Evolutionary conservation across 2,888 invertebrate genomes (phyloP).

Genomic region (Entomobrya proxima): DNA sequence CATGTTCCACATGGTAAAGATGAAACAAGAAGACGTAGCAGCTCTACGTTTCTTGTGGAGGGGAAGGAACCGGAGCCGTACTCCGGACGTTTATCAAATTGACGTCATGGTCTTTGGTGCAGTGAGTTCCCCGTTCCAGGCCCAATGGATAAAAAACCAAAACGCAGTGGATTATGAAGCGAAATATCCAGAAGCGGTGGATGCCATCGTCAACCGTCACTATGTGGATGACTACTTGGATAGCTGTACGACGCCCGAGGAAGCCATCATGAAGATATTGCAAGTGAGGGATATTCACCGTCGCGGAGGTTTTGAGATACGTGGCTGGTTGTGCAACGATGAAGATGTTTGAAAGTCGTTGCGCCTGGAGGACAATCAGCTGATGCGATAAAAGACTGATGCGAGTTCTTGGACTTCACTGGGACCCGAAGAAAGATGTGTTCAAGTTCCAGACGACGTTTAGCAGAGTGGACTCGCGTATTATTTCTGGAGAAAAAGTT

Average conservation of each 20-base stretch:
- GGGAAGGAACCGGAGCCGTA: background rate
- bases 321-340: slow-evolving; percentile 31
- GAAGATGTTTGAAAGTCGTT: background rate
- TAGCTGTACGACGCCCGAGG: background rate
- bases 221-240: slow-evolving; percentile 60
- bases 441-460: slow-evolving; percentile 19
- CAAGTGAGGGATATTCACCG: background rate
- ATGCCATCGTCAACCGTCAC: slow-evolving; percentile 17
- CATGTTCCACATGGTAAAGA: slow-evolving; percentile 48
- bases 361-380: background rate
- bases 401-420: slow-evolving; percentile 22
- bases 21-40: slow-evolving; percentile 39
- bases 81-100: slow-evolving; percentile 5
- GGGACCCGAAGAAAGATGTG: background rate
- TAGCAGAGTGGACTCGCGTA: background rate
- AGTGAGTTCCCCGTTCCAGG: slow-evolving; percentile 52
- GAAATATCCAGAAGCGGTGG: slow-evolving; percentile 24
- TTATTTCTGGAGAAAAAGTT: background rate
- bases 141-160: slow-evolving; percentile 42
- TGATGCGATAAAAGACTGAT: no score
- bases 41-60: slow-evolving; percentile 55
- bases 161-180: slow-evolving; percentile 27
- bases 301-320: slow-evolving; percentile 44
- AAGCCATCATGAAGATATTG: background rate
- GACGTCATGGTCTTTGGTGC: slow-evolving; percentile 62